Evolutionary conservation across 2,888 invertebrate species (phyloP), one percentile per base, ranked within the genome.

Genomic region (Embidobia sp.): DNA sequence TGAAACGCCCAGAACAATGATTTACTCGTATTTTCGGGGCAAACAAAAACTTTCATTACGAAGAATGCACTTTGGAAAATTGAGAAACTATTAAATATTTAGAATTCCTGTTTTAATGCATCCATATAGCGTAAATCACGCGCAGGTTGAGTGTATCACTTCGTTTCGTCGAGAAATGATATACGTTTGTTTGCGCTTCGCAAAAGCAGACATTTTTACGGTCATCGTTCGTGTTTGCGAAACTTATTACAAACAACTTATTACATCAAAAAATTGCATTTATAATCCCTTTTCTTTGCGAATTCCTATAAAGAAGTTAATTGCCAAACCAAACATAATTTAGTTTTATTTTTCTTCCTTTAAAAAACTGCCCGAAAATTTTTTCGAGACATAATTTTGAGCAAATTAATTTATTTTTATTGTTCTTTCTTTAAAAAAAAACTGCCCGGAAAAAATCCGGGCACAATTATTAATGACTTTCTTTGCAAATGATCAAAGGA

Each of bases 31-130:
- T 67, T 51, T 51, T 42, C 19, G 48, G 40, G 26, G 49, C 49
- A 46, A 57, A 64, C 73, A 55, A 73, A 73, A 73, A 73, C 49
- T 51, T 66, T 66, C 64, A 74, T 74, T 66, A 66, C 64, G 49
- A 57, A 73, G 42, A 74, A 74, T 44, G 66, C 57, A 63, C 57
- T 57, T 49, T 48, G 48, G 64, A 33, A 74, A 74, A 74, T 74
- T 66, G 67, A 66, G 64, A 66, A 66, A 31, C 59, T 51, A 42
- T 70, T 57, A 61, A 70, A 70, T 61, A 59, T 70, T 70, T 61
- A 51, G 51, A 31, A 59, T 29, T 31, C 40, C 31, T 35, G 10
- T 40, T 69, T 69, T 69, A 66, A 66, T 37, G 37, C 66, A 46
- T 13, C 46, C 49, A 26, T 44, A 66, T 37, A 19, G 46, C 66